These are phyloP conservation scores for Gymnodraco acuticeps DNA, from an alignment of 2,797 vertebrate species.

Conservation along the genomic window DNA sequence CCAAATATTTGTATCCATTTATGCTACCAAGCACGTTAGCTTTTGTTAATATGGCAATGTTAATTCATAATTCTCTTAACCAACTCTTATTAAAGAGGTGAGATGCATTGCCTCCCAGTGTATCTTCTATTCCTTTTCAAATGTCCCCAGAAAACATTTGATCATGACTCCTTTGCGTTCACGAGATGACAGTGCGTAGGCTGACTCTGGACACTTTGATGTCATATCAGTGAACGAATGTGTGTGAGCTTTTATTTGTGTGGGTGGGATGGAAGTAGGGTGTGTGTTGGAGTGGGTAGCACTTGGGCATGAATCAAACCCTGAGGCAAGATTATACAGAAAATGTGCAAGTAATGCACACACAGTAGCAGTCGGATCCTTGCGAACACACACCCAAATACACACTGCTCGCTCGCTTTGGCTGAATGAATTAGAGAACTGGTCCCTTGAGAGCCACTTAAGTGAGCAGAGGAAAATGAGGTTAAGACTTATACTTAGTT, in stretches of 20 bases:
- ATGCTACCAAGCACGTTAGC: too few species aligned
- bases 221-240: conserved; percentile 32
- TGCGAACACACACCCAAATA: conserved; percentile 6
- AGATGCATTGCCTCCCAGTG: conserved; percentile 11
- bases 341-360: conserved; percentile 40
- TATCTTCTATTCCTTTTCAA: background rate
- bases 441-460: conserved; percentile 67
- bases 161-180: conserved; percentile 31
- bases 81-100: background rate
- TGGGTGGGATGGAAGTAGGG: conserved; percentile 10
- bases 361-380: background rate
- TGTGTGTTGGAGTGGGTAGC: conserved; percentile 28
- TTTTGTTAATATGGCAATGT: too few species aligned
- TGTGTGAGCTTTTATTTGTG: conserved; percentile 16
- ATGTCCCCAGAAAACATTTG: conserved; percentile 17
- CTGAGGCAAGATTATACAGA: conserved; percentile 48
- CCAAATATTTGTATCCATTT: too few species aligned
- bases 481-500: conserved; percentile 72
- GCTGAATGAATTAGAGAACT: conserved; percentile 64
- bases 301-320: conserved; percentile 60
- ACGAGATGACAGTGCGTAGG: conserved; percentile 19
- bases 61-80: too few species aligned
- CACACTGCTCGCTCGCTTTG: conserved; percentile 47
- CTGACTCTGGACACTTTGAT: conserved; percentile 39
- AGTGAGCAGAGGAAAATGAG: conserved; percentile 73